Base-by-base conservation (phyloP, 2,797 vertebrate species). In the Sebastes nivosus region DNA sequence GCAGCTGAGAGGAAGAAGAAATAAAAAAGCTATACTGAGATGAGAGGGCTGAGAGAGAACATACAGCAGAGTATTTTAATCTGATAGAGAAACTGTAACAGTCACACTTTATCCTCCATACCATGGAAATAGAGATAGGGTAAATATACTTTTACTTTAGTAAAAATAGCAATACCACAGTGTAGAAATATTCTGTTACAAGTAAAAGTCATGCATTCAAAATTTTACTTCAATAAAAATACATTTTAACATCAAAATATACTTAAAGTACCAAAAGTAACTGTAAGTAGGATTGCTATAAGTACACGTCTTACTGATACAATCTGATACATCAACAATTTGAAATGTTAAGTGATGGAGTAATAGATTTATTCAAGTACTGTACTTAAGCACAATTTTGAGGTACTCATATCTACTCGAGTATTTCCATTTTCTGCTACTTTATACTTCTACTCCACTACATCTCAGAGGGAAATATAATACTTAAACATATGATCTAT, bases 81-180 rank as follows among this genome's bases (percentile, higher is more conserved):
- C 67, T 86, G 79, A 76, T n/a, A 4, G 30, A 85, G 32, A 32
- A 50, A 7, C 63, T 63, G 77, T 64, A 70, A 72, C 20, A 32
- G 18, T 29, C 71, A 4, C 46, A 74, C 27, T 77, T 34, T 52
- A 72, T 81, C 32, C 52, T 3, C 22, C 32, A 29, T 69, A 46
- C 65, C 34, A 67, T n/a, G 66, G 46, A 78, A 6, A 77, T 8
- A 8, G 0, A 59, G 22, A 57, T 6, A 10, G n/a, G 57, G 36
- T 14, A 75, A 72, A 61, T 27, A 60, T 12, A 66, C 20, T 16
- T 68, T 52, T 12, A 27, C 0, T 27, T 27, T 1, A 36, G 1
- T 54, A 22, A 22, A 55, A 46, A 42, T 8, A 59, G 14, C 25
- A 59, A 59, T 59, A 59, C 27, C 27, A 32, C 29, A n/a, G 20